Evolutionary conservation across 2,113 vertebrate species (phyloP).

Genomic region (Chloroceryle aenea): DNA sequence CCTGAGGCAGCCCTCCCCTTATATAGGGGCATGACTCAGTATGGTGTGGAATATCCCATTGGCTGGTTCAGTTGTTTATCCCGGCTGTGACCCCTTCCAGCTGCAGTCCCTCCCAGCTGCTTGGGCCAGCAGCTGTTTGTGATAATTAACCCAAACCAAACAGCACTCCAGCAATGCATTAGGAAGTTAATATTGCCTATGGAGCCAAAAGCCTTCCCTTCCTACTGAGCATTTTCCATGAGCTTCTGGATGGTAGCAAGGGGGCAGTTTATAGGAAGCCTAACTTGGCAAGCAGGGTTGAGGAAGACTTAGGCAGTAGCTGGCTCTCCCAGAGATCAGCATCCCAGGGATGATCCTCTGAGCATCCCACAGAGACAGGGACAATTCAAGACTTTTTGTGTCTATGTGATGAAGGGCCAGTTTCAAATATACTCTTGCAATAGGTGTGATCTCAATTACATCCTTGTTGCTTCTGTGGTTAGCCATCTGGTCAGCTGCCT

Average conservation of each 20-base stretch:
- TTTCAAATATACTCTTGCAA: background rate
- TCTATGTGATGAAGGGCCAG: background rate
- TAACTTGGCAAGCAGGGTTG: background rate
- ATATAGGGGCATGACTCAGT: too few species aligned
- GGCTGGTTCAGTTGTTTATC: too few species aligned
- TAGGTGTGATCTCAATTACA: background rate
- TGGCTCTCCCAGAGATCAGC: background rate
- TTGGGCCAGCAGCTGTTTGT: too few species aligned
- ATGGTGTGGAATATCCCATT: too few species aligned
- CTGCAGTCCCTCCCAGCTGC: too few species aligned
- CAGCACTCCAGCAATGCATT: background rate
- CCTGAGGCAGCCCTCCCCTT: too few species aligned
- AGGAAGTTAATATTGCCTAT: background rate
- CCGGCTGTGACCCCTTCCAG: too few species aligned
- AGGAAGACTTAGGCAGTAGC: background rate
- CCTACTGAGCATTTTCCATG: background rate
- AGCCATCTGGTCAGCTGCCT: background rate
- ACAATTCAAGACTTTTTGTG: background rate
- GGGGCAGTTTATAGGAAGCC: background rate
- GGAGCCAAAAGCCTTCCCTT: background rate
- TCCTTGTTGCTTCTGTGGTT: background rate
- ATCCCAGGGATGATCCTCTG: too few species aligned
- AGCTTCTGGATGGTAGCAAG: background rate
- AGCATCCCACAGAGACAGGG: background rate
- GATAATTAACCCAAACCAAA: too few species aligned